phyloP scores from a whole-genome alignment of 37 sponge, comb jelly and placozoan species.

The Hexactinellida sp. region DNA sequence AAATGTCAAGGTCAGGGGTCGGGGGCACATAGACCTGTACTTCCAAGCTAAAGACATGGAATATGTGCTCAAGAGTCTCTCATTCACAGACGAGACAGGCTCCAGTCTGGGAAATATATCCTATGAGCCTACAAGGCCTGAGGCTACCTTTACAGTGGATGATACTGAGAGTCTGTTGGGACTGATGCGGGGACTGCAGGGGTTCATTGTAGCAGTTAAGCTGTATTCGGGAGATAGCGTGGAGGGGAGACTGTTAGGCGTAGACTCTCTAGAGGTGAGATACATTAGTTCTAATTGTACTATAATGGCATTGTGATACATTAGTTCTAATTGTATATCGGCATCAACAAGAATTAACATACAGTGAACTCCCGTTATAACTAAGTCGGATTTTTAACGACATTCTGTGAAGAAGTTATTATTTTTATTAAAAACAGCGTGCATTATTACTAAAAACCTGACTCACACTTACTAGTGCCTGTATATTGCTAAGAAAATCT shows the following conservation, averaged over 20 bases:
- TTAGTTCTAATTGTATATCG: no score
- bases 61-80: slow-evolving; percentile 62
- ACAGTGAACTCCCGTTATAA: no score
- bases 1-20: slow-evolving; percentile 38
- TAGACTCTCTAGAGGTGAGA: slow-evolving; percentile 24
- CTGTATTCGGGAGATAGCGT: neutral
- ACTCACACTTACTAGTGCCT: no score
- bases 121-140: slow-evolving; percentile 66
- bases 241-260: slow-evolving; percentile 50
- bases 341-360: no score
- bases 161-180: slow-evolving; percentile 26
- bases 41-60: slow-evolving; percentile 49
- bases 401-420: no score
- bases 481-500: no score
- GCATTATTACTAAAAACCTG: no score
- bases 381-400: no score
- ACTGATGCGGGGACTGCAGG: slow-evolving; percentile 33
- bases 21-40: slow-evolving; percentile 71
- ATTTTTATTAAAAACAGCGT: no score
- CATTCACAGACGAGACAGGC: slow-evolving; percentile 41
- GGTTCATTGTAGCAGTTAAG: slow-evolving; percentile 14
- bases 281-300: no score
- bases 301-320: no score
- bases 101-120: slow-evolving; percentile 68
- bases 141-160: slow-evolving; percentile 34